Conservation (phyloP, 2,797 vertebrate genomes). For the Arremon aurantiirostris region DNA sequence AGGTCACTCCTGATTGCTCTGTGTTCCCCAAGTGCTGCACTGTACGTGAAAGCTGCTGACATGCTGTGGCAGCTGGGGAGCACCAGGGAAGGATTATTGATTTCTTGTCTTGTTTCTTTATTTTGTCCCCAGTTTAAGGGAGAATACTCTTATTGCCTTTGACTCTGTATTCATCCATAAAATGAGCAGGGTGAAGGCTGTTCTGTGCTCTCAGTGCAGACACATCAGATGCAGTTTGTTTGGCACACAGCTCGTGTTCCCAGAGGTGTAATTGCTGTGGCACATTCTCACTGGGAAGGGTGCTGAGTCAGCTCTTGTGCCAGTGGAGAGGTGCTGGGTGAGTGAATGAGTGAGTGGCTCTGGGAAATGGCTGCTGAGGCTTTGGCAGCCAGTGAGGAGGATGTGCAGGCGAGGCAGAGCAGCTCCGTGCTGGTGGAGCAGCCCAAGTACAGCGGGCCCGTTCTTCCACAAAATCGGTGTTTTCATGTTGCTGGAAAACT, state of each 20-base stretch:
- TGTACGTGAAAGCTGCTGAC: not conserved
- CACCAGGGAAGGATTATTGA: not conserved
- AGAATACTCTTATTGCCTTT: not conserved
- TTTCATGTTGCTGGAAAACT: not conserved
- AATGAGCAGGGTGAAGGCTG: not conserved
- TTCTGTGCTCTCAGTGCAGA: not conserved
- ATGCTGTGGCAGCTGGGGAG: not conserved
- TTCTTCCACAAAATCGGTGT: not conserved
- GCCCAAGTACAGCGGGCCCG: not conserved
- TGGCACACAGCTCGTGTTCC: not conserved
- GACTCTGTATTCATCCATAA: not conserved
- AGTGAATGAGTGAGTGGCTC: not conserved
- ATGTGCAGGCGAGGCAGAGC: accelerated
- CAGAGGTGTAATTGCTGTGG: not conserved
- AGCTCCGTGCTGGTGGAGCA: not conserved
- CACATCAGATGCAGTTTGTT: not conserved
- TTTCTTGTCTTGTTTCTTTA: not conserved
- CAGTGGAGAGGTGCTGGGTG: not conserved
- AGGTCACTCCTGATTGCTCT: not conserved
- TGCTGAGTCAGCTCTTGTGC: not conserved
- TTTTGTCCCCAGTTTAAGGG: not conserved
- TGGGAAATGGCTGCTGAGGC: not conserved
- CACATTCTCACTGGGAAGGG: not conserved
- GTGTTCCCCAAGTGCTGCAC: not conserved
- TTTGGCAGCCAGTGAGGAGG: not conserved